A percentile compares a stretch with the other conserved stretches of the same genome.
Evolutionary conservation across 2,888 invertebrate species (phyloP).

Genomic region (Pachydiplax longipennis): DNA sequence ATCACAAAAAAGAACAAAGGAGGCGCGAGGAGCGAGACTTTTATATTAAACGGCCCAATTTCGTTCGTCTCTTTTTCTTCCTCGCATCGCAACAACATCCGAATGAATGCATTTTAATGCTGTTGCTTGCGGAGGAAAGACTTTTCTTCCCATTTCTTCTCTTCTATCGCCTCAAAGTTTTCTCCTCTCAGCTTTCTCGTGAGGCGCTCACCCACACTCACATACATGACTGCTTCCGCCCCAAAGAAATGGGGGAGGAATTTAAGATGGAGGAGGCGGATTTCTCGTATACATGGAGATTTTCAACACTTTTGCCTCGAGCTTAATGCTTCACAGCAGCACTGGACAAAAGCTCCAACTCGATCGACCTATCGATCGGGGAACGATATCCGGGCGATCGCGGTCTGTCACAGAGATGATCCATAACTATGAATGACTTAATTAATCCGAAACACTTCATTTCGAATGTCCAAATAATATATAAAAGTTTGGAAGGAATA

Average conservation of each 20-base stretch:
- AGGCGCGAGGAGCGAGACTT: no score
- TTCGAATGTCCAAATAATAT: no score
- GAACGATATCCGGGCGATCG: no score
- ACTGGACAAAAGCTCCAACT: neutral
- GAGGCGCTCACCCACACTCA: neutral
- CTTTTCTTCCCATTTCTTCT: neutral
- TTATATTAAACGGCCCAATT: neutral
- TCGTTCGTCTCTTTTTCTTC: neutral
- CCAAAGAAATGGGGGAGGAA: neutral
- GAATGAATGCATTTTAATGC: neutral
- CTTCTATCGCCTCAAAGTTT: neutral
- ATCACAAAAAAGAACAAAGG: no score
- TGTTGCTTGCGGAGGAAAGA: neutral
- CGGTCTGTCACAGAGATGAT: no score
- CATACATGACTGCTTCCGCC: neutral
- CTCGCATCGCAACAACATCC: neutral
- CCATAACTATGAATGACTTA: no score
- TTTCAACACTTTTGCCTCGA: neutral
- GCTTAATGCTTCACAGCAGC: neutral
- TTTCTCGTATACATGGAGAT: neutral
- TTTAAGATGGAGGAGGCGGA: neutral
- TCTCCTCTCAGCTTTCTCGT: constrained; percentile 15
- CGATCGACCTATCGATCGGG: no score
- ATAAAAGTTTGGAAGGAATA: no score
- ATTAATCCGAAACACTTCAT: no score